phyloP scores from a whole-genome alignment of 2,888 invertebrate species.

The Pyrochroa serraticornis region DNA sequence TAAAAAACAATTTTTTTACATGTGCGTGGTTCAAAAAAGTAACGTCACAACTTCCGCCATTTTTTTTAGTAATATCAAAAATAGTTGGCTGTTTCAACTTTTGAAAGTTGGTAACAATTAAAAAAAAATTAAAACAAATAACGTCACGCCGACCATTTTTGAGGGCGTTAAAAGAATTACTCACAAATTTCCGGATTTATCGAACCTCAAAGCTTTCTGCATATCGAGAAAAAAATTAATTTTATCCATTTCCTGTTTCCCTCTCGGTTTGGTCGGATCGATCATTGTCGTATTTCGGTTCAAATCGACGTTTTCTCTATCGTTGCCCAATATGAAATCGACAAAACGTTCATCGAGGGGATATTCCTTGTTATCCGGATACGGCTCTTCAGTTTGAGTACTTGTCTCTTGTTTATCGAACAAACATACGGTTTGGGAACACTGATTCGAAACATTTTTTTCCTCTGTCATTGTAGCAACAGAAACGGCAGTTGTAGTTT shows the following conservation, averaged over 20 bases:
- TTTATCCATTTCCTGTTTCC: conserved; percentile 26
- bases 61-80: too few species aligned
- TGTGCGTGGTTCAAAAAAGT: too few species aligned
- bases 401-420: neutral
- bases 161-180: conserved; percentile 30
- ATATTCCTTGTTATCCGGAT: conserved; percentile 2
- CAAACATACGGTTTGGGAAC: conserved; percentile 4
- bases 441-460: too few species aligned
- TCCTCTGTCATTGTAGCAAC: conserved; percentile 6
- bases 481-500: neutral
- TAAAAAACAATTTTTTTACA: too few species aligned
- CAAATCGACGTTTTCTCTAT: neutral
- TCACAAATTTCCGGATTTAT: conserved; percentile 48
- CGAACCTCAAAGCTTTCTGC: conserved; percentile 38
- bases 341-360: conserved; percentile 1
- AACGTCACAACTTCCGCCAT: too few species aligned
- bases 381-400: conserved; percentile 14
- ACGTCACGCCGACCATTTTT: too few species aligned
- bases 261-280: conserved; percentile 15
- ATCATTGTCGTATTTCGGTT: conserved; percentile 1
- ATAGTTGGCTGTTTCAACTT: too few species aligned
- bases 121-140: too few species aligned
- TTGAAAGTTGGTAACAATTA: too few species aligned
- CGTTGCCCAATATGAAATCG: conserved; percentile 8
- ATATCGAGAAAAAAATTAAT: conserved; percentile 44